Conservation (phyloP, 2,113 vertebrate genomes). For the Hydrochoerus hydrochaeris region DNA sequence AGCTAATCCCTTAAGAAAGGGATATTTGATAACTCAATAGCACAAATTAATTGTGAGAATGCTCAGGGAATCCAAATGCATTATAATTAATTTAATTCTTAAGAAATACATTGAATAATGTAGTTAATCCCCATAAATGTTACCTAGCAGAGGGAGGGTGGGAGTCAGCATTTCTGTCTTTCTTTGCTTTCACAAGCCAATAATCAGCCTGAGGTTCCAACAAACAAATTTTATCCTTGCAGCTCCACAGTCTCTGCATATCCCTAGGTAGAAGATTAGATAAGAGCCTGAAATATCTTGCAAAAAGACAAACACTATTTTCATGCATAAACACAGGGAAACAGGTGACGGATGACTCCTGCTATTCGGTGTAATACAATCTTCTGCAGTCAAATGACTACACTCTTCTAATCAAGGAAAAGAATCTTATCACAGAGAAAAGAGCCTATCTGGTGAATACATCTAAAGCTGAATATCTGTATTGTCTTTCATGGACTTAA, state of each 20-base stretch:
- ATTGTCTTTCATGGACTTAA: slow-evolving; percentile 79
- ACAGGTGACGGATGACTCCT: slow-evolving; percentile 9
- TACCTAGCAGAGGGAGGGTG: slow-evolving; percentile 62
- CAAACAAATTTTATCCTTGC: background rate
- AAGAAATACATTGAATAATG: slow-evolving; percentile 79
- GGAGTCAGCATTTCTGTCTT: slow-evolving; percentile 49
- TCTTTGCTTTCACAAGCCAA: slow-evolving; percentile 64
- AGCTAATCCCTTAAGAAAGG: slow-evolving; percentile 79
- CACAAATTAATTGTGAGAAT: slow-evolving; percentile 81
- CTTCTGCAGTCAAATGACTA: background rate
- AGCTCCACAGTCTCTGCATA: background rate
- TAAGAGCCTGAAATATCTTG: background rate
- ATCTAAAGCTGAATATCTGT: slow-evolving; percentile 70
- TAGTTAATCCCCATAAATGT: slow-evolving; percentile 78
- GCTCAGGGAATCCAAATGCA: slow-evolving; percentile 77
- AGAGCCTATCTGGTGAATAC: slow-evolving; percentile 19
- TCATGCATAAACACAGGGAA: slow-evolving; percentile 5
- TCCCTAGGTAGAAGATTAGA: background rate
- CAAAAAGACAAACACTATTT: slow-evolving; percentile 20
- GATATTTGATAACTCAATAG: slow-evolving; percentile 80
- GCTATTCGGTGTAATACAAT: background rate
- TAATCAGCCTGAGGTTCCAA: slow-evolving; percentile 47
- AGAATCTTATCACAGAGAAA: background rate
- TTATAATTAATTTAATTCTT: slow-evolving; percentile 82
- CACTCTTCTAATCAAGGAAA: slow-evolving; percentile 46